Percentiles rank a stretch among this genome's conserved stretches.
These are phyloP conservation scores for Candidula unifasciata DNA, from an alignment of 2,888 invertebrate species.

Conservation along the genomic window DNA sequence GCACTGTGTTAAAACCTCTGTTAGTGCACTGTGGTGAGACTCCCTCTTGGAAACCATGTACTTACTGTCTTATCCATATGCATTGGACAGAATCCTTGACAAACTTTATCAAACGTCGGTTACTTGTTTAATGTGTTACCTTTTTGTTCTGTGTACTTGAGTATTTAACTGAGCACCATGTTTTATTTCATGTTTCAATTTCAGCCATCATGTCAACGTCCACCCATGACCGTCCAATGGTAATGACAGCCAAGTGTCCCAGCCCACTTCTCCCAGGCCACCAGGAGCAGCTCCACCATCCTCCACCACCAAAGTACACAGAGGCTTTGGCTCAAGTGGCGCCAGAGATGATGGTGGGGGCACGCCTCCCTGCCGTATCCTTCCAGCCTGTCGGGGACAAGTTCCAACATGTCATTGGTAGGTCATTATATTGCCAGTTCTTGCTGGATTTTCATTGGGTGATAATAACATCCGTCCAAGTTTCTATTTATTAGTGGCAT, in stretches of 20 bases:
- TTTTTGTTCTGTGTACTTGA: not conserved
- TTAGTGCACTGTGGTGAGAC: too few species aligned
- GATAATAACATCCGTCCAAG: too few species aligned
- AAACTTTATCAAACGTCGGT: not conserved
- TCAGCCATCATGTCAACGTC: slow-evolving; percentile 54
- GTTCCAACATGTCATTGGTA: slow-evolving; percentile 25
- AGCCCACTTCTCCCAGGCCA: slow-evolving; percentile 33
- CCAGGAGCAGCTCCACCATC: slow-evolving; percentile 35
- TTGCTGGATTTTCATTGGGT: too few species aligned
- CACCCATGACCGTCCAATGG: slow-evolving; percentile 65
- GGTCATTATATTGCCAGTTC: not conserved
- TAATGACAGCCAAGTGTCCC: slow-evolving; percentile 53
- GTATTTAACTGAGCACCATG: not conserved
- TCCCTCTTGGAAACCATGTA: too few species aligned
- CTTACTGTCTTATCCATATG: too few species aligned
- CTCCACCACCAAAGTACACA: slow-evolving; percentile 50
- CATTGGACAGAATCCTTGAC: too few species aligned
- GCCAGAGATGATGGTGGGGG: slow-evolving; percentile 36
- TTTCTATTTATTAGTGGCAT: too few species aligned
- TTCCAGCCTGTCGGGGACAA: slow-evolving; percentile 38
- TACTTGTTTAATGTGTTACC: not conserved
- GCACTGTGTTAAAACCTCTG: too few species aligned
- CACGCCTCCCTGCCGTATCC: slow-evolving; percentile 19
- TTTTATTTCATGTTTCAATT: not conserved
- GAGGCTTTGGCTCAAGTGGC: slow-evolving; percentile 43